Evolutionary conservation across 2,797 vertebrate species (phyloP).

Genomic region (Sebastiscus tertius): DNA sequence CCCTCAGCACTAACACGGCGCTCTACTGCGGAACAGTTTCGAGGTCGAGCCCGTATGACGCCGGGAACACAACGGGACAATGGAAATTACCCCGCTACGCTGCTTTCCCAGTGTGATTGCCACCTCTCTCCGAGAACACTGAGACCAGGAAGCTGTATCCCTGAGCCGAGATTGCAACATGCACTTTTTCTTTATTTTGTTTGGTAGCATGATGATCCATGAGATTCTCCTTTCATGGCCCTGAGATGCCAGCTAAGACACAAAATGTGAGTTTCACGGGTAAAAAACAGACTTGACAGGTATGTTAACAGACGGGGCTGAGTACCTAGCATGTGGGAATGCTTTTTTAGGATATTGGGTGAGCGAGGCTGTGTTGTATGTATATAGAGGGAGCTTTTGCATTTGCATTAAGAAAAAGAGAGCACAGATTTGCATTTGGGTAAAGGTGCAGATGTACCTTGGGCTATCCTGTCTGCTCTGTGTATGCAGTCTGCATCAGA

Average conservation of each 20-base stretch:
- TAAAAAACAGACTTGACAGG: conserved; percentile 20
- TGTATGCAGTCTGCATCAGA: conserved; percentile 13
- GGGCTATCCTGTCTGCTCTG: conserved; percentile 9
- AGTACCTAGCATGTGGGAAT: not conserved
- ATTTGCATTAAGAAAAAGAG: conserved; percentile 4
- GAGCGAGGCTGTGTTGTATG: not conserved
- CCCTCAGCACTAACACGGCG: not conserved
- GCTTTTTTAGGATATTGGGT: not conserved
- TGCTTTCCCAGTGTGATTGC: conserved; percentile 2
- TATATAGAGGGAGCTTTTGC: not conserved
- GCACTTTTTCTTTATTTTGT: not conserved
- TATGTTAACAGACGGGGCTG: conserved; percentile 11
- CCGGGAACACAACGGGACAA: conserved; percentile 19
- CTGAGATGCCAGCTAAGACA: conserved; percentile 3
- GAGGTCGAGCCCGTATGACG: conserved; percentile 21
- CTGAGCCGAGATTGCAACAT: conserved; percentile 13
- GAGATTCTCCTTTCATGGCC: conserved; percentile 44
- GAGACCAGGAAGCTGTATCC: conserved; percentile 1
- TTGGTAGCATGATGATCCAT: conserved; percentile 30
- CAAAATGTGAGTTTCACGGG: conserved; percentile 10
- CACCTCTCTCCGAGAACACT: not conserved
- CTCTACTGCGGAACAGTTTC: not conserved
- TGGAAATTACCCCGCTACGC: conserved; percentile 17
- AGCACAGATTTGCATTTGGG: conserved; percentile 32
- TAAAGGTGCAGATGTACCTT: conserved; percentile 40